Base-by-base conservation (phyloP, 2,888 invertebrate species). In the Cerastis rubricosa region DNA sequence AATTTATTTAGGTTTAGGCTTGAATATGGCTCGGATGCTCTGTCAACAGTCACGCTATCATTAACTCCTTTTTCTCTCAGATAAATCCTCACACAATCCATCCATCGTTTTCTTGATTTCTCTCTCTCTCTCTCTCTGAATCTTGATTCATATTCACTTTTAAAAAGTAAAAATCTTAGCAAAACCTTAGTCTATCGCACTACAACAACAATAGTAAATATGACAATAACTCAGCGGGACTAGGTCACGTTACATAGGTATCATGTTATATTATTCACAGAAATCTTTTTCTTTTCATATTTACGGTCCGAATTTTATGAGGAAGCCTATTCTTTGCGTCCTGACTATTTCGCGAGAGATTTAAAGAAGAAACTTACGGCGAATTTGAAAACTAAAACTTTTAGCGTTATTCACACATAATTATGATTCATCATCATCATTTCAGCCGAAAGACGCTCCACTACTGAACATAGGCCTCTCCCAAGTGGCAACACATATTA, bases 241-340 rank as follows among this genome's bases (percentile, higher is more conserved):
- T 70, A 65, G 54, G 54, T 49, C 68, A 76, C 74, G 59, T 35
- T 91, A 91, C 86, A 85, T 86, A 85, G 88, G 85, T 90, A 89
- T 88, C 88, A 87, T 87, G 88, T 86, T 91, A 90, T 93, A 91
- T 93, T 92, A 91, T 87, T 88, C 87, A 86, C 89, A 89, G 85
- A 93, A 94, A 93, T 94, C 91, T 87, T 94, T 93, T 90, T 91
- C 91, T 92, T 91, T 93, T 94, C 94, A 95, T 94, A 95, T 95
- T 95, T 95, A 95, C 93, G 92, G 92, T 91, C 92, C 90, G 87
- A 93, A 93, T 92, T 94, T 95, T 95, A 95, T 93, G 95, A 93
- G 92, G 88, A 89, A 90, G 92, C 92, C 94, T 93, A 93, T 94
- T 94, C 93, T 93, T 92, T 93, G 91, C 90, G 88, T 92, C 90